These are phyloP conservation scores for Telenomus remus DNA, from an alignment of 1,140 invertebrate genomes.

Conservation along the genomic window DNA sequence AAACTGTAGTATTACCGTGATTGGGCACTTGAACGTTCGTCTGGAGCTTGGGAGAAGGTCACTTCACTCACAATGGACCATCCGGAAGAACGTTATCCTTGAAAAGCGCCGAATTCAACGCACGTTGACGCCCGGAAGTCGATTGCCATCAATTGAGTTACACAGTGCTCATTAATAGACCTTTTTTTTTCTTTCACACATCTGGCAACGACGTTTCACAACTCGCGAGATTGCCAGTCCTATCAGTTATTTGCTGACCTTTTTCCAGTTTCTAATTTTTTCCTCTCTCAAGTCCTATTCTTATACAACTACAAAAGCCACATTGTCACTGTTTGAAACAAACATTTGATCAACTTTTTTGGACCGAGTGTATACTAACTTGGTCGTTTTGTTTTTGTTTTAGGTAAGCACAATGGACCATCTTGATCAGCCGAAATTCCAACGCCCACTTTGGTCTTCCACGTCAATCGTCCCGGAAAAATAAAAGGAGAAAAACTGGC, in stretches of 20 bases:
- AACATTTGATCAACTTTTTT: too few species aligned
- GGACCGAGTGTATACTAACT: too few species aligned
- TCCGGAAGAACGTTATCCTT: conserved; percentile 48
- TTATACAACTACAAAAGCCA: too few species aligned
- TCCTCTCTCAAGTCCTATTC: too few species aligned
- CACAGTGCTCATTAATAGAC: conserved; percentile 36
- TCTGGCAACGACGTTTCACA: too few species aligned
- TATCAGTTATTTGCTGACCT: conserved; percentile 11
- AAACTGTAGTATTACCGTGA: conserved; percentile 64
- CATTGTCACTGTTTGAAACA: background rate
- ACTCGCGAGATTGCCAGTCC: conserved; percentile 7
- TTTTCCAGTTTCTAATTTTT: too few species aligned
- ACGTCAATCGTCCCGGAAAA: conserved; percentile 38
- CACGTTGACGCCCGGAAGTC: conserved; percentile 39
- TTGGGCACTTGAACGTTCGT: conserved; percentile 61
- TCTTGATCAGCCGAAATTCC: conserved; percentile 1
- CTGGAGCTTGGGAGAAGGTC: conserved; percentile 52
- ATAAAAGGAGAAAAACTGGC: conserved; percentile 12
- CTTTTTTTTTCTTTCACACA: conserved; percentile 26
- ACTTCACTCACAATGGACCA: conserved; percentile 43
- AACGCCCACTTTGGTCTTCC: conserved; percentile 16
- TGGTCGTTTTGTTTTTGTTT: conserved; percentile 15
- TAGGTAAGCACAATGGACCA: conserved; percentile 8
- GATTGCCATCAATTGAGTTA: conserved; percentile 34
- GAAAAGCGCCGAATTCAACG: conserved; percentile 33